Percentiles rank a stretch among this genome's conserved stretches.
Evolutionary conservation across 2,113 vertebrate species (phyloP).

Genomic region (Coptodon rendalli): DNA sequence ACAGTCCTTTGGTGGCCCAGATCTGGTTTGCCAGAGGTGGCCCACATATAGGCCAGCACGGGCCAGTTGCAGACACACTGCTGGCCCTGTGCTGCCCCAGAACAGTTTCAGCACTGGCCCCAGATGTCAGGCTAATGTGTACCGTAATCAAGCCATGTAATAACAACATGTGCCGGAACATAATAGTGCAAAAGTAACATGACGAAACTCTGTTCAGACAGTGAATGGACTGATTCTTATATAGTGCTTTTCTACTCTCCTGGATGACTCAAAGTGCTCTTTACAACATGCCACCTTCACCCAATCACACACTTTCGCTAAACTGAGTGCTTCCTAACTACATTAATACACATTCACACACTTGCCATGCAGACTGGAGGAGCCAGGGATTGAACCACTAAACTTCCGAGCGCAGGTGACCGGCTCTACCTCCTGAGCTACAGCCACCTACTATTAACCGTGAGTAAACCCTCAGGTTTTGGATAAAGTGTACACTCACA

Average conservation of each 20-base stretch:
- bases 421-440: neutral
- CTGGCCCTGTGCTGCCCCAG: neutral
- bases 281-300: neutral
- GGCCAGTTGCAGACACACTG: neutral
- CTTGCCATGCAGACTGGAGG: neutral
- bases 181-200: neutral
- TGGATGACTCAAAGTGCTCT: neutral
- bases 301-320: neutral
- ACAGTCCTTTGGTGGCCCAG: neutral
- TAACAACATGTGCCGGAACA: neutral
- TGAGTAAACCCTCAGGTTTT: neutral
- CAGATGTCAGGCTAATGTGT: neutral
- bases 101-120: accelerated
- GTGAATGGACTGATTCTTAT: neutral
- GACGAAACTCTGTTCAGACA: neutral
- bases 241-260: neutral
- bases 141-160: neutral
- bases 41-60: neutral
- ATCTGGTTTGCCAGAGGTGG: neutral
- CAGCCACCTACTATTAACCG: neutral
- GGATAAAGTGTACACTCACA: neutral
- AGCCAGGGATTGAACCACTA: neutral
- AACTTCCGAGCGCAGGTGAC: accelerated
- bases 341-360: neutral
- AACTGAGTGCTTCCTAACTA: neutral